Percentiles rank a stretch among this genome's conserved stretches.
Conservation (phyloP, 2,113 vertebrate species). For the Etheostoma cragini region DNA sequence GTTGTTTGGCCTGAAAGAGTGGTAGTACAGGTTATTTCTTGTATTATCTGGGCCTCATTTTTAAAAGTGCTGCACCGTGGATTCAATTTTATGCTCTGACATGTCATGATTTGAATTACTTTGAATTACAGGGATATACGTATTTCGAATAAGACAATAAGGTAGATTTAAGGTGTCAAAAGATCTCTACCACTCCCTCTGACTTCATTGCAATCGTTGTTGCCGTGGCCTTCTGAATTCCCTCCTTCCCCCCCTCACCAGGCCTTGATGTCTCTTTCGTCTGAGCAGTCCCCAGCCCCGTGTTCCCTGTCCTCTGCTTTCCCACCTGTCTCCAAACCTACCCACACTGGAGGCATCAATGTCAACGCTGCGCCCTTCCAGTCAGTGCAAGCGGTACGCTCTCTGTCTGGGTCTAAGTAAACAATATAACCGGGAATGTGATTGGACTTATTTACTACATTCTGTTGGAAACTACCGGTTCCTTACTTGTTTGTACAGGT, state of each 20-base stretch:
- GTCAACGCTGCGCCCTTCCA: constrained; percentile 99
- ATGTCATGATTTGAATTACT: background rate
- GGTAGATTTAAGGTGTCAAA: constrained; percentile 3
- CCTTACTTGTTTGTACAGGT: background rate
- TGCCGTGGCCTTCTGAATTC: constrained; percentile 46
- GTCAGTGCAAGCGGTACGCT: constrained; percentile 97
- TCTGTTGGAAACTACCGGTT: background rate
- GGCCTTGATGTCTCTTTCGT: constrained; percentile 91
- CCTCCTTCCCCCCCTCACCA: constrained; percentile 65
- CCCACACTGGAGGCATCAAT: constrained; percentile 96
- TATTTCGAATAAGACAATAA: constrained; percentile 1
- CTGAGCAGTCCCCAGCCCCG: constrained; percentile 90
- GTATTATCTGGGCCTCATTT: background rate
- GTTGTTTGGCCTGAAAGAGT: background rate
- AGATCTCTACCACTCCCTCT: constrained; percentile 10
- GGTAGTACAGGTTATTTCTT: constrained; percentile 3
- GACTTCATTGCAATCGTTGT: constrained; percentile 35
- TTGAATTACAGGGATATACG: background rate
- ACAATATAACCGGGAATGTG: background rate
- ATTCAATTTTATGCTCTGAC: constrained; percentile 3
- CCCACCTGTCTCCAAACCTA: constrained; percentile 93
- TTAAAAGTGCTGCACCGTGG: background rate
- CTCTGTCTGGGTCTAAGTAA: constrained; percentile 28
- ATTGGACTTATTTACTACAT: background rate
- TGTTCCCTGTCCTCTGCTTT: constrained; percentile 93